A percentile compares a stretch with the other conserved stretches of the same genome.
phyloP scores from a whole-genome alignment of 2,113 vertebrate genomes.

The Danionella cerebrum region DNA sequence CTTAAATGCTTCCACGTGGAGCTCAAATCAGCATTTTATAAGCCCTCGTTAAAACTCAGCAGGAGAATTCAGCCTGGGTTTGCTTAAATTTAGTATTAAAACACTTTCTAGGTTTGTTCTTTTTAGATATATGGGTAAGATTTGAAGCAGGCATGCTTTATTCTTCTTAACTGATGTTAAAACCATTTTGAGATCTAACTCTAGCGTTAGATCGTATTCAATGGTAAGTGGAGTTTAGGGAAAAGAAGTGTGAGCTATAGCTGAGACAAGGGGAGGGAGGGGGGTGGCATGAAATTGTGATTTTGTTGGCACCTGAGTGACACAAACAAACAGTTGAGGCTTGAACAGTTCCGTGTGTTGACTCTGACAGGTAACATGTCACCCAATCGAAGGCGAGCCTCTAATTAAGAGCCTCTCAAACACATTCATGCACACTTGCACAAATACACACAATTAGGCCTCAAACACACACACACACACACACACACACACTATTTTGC shows the following conservation, averaged over 20 bases:
- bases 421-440: background rate
- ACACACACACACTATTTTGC: slow-evolving; percentile 21
- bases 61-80: slow-evolving; percentile 14
- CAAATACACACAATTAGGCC: background rate
- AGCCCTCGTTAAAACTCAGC: slow-evolving; percentile 21
- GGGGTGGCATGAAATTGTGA: background rate
- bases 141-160: too few species aligned
- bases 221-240: too few species aligned
- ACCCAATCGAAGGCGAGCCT: slow-evolving; percentile 29
- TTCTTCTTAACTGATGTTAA: too few species aligned
- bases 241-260: too few species aligned
- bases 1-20: slow-evolving; percentile 26
- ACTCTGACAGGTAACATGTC: slow-evolving; percentile 42
- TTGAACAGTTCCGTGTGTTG: slow-evolving; percentile 12
- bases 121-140: too few species aligned
- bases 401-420: slow-evolving; percentile 36
- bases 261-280: background rate
- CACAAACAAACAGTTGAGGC: slow-evolving; percentile 25
- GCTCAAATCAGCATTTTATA: slow-evolving; percentile 20
- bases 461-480: background rate
- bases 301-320: slow-evolving; percentile 26
- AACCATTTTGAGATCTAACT: too few species aligned
- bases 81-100: background rate
- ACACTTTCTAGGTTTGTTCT: too few species aligned
- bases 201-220: too few species aligned